phyloP scores from a whole-genome alignment of 2,113 vertebrate species.

The Lasiurus cinereus region DNA sequence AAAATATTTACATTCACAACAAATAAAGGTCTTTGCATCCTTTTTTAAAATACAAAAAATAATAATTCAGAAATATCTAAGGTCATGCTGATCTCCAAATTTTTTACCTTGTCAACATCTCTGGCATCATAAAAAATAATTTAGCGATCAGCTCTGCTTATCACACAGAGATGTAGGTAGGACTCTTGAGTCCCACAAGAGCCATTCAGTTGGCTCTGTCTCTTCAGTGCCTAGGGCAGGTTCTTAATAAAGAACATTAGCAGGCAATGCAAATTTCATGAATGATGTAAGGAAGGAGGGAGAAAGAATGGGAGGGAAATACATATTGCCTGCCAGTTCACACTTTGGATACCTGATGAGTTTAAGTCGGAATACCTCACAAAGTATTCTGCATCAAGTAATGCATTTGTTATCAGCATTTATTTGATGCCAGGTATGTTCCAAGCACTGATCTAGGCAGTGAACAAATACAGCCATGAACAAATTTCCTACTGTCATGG shows the following conservation, averaged over 20 bases:
- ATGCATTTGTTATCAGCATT: background rate
- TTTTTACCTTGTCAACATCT: background rate
- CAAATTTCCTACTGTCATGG: background rate
- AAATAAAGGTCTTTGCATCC: background rate
- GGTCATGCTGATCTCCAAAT: background rate
- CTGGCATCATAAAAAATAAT: constrained; percentile 21
- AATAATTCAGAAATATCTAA: constrained; percentile 28
- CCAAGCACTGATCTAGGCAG: constrained; percentile 1
- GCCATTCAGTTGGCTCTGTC: background rate
- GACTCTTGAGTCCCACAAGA: background rate
- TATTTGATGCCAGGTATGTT: background rate
- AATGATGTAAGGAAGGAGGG: background rate
- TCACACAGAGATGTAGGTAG: background rate
- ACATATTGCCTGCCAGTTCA: background rate
- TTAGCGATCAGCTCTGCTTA: background rate
- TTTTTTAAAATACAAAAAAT: background rate
- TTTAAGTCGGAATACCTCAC: constrained; percentile 44
- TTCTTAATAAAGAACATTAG: background rate
- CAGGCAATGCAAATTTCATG: background rate
- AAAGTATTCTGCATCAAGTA: background rate
- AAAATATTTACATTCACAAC: constrained; percentile 16
- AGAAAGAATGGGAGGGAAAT: background rate
- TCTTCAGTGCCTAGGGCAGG: background rate
- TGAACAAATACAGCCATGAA: constrained; percentile 17
- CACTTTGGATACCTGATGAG: background rate